Percentiles rank a stretch among this genome's conserved stretches.
phyloP scores from a whole-genome alignment of 2,113 vertebrate species.

The Pelvicachromis taeniatus region DNA sequence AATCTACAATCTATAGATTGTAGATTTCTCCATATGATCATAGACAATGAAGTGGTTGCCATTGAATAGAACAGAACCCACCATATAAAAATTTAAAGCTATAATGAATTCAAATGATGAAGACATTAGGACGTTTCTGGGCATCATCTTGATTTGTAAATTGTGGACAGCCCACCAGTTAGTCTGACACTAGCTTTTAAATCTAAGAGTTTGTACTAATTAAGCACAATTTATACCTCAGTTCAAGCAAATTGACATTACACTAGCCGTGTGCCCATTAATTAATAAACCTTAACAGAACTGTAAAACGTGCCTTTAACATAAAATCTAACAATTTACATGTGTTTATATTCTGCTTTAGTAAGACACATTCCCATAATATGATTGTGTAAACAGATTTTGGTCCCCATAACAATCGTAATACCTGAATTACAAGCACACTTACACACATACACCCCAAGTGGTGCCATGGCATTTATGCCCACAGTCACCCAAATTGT shows the following conservation, averaged over 20 bases:
- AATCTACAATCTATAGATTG: too few species aligned
- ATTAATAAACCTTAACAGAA: background rate
- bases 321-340: background rate
- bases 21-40: too few species aligned
- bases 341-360: background rate
- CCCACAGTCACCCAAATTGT: background rate
- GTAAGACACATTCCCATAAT: background rate
- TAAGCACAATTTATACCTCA: background rate
- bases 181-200: background rate
- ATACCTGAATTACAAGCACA: background rate
- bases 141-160: background rate
- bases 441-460: background rate
- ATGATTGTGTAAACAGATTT: background rate
- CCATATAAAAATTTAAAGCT: background rate
- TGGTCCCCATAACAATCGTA: background rate
- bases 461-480: background rate
- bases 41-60: background rate
- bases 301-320: background rate
- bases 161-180: background rate
- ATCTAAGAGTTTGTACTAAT: background rate
- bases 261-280: background rate
- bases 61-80: background rate
- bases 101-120: background rate
- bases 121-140: background rate
- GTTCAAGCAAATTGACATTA: background rate